Percentiles rank a stretch among this genome's conserved stretches.
These are phyloP conservation scores for Parauchenoglanis punctatus DNA, from an alignment of 2,797 vertebrate species.

Conservation along the genomic window DNA sequence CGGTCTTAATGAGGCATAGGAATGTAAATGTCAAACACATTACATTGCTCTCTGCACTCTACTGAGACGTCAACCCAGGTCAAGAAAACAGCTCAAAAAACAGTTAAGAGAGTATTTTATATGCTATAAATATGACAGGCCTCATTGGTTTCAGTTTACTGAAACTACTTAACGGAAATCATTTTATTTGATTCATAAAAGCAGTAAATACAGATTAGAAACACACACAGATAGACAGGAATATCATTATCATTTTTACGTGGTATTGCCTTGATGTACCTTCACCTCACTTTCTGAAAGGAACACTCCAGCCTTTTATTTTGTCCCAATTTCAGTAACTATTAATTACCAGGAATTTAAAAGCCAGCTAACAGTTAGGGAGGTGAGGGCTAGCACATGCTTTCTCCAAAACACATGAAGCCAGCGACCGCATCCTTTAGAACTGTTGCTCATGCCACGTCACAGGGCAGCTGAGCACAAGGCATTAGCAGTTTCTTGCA, in stretches of 20 bases:
- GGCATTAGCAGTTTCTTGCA: not conserved
- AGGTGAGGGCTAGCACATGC: not conserved
- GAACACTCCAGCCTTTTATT: not conserved
- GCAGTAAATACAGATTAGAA: not conserved
- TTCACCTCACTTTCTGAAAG: not conserved
- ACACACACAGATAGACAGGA: not conserved
- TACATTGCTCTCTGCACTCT: conserved; percentile 56
- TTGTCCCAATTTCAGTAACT: not conserved
- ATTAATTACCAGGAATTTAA: not conserved
- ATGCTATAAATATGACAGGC: not conserved
- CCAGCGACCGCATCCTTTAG: not conserved
- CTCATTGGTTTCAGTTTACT: not conserved
- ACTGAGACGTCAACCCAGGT: conserved; percentile 55
- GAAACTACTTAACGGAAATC: not conserved
- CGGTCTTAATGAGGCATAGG: conserved; percentile 66
- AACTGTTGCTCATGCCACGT: not conserved
- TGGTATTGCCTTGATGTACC: not conserved
- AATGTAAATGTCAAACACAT: conserved; percentile 74
- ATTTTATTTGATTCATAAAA: conserved; percentile 11
- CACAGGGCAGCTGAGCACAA: not conserved
- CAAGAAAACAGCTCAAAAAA: conserved; percentile 42
- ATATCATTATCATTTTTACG: not conserved
- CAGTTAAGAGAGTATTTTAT: conserved; percentile 26
- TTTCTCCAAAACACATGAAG: not conserved
- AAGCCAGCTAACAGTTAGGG: too few relatives aligned